Percentiles rank a stretch among this genome's conserved stretches.
phyloP scores from a whole-genome alignment of 2,113 vertebrate species.

The Syrrhaptes paradoxus region DNA sequence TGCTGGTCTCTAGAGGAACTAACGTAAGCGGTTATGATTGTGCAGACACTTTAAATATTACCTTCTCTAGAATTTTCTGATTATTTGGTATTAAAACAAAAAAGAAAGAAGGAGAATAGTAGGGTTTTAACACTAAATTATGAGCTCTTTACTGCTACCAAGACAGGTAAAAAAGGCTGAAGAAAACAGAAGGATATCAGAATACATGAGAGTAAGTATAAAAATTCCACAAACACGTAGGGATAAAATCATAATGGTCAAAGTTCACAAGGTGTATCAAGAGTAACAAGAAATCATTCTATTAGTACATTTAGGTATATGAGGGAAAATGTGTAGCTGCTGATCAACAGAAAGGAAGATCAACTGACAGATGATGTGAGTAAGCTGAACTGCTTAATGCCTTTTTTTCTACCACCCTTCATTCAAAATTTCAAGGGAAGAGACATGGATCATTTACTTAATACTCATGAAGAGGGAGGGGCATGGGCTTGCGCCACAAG shows the following conservation, averaged over 20 bases:
- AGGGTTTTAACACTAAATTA: background rate
- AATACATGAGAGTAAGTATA: background rate
- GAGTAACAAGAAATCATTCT: background rate
- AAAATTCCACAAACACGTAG: background rate
- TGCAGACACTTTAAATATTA: background rate
- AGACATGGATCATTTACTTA: background rate
- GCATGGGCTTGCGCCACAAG: background rate
- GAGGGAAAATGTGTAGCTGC: background rate
- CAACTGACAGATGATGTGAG: constrained; percentile 31
- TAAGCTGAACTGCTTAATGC: constrained; percentile 32
- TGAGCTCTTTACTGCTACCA: background rate
- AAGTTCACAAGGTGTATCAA: background rate
- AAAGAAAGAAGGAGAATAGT: background rate
- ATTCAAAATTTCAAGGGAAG: constrained; percentile 26
- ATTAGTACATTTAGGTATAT: background rate
- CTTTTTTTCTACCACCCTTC: background rate
- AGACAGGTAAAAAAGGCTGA: background rate
- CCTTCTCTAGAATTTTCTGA: background rate
- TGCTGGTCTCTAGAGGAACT: background rate
- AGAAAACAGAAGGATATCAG: background rate
- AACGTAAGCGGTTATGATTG: background rate
- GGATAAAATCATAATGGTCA: background rate
- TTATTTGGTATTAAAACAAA: background rate
- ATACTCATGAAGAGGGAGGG: background rate
- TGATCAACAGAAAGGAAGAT: constrained; percentile 20